Conservation (phyloP, 1,140 invertebrate species). For the Pogonognathellus flavescens region DNA sequence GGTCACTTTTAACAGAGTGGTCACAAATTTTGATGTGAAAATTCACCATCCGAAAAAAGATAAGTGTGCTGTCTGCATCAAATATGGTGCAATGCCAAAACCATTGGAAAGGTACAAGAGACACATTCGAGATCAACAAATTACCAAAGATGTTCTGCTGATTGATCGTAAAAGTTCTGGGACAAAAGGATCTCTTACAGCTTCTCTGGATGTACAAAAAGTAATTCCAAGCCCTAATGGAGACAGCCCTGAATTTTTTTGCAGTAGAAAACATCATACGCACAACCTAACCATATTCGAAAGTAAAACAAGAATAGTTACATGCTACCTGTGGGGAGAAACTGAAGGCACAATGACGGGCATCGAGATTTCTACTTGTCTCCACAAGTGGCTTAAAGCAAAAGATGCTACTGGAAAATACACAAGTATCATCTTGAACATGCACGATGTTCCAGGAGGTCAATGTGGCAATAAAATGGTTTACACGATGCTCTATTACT, state of each 20-base stretch:
- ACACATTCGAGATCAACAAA: conserved; percentile 38
- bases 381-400: conserved; percentile 21
- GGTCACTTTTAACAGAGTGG: conserved; percentile 30
- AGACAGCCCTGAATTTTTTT: conserved; percentile 29
- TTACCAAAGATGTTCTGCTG: conserved; percentile 38
- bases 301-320: conserved; percentile 40
- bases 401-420: conserved; percentile 6
- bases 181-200: conserved; percentile 13
- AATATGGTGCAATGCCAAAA: conserved; percentile 23
- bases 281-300: conserved; percentile 15
- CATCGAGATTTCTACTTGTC: conserved; percentile 13
- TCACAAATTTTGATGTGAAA: conserved; percentile 30
- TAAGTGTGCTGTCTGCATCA: background rate
- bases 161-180: conserved; percentile 30
- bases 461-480: conserved; percentile 32
- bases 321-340: conserved; percentile 32
- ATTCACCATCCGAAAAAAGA: conserved; percentile 38
- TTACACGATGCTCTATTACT: conserved; percentile 19
- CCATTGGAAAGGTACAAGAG: conserved; percentile 24
- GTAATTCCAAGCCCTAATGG: conserved; percentile 37
- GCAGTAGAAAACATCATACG: conserved; percentile 16
- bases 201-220: conserved; percentile 20
- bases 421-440: conserved; percentile 27
- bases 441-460: conserved; percentile 28
- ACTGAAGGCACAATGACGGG: conserved; percentile 8